These are phyloP conservation scores for Urophycis tenuis DNA, from an alignment of 2,797 vertebrate species.

Conservation along the genomic window DNA sequence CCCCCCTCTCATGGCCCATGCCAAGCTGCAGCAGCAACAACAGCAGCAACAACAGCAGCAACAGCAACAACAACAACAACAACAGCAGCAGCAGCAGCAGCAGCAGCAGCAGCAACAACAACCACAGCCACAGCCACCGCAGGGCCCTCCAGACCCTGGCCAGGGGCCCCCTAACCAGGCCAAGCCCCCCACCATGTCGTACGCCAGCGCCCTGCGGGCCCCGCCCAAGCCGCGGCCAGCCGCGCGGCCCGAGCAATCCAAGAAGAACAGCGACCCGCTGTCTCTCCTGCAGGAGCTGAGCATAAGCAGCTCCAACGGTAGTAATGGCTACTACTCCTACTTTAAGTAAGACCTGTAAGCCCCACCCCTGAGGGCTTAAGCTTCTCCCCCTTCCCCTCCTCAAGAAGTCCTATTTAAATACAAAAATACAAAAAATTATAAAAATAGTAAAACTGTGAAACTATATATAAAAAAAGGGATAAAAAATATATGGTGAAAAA, in stretches of 20 bases:
- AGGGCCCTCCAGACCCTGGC: conserved; percentile 80
- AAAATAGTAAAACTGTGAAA: conserved; percentile 36
- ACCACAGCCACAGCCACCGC: conserved; percentile 34
- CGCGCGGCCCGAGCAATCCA: conserved; percentile 86
- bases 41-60: conserved; percentile 66
- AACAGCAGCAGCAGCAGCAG: conserved; percentile 68
- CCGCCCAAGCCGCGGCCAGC: conserved; percentile 90
- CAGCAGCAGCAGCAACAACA: conserved; percentile 43
- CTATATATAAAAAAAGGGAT: conserved; percentile 29
- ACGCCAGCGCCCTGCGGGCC: conserved; percentile 93
- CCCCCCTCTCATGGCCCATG: conserved; percentile 92
- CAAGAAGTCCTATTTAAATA: conserved; percentile 25
- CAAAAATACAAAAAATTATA: conserved; percentile 40
- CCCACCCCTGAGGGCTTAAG: neutral
- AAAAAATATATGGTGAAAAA: conserved; percentile 59
- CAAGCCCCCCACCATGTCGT: conserved; percentile 96
- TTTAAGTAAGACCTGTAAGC: conserved; percentile 81
- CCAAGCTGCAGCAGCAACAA: conserved; percentile 66
- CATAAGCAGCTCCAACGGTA: conserved; percentile 97
- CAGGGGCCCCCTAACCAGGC: conserved; percentile 68
- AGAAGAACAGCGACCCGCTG: conserved; percentile 97
- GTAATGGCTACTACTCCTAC: conserved; percentile 99
- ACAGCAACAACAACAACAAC: conserved; percentile 14
- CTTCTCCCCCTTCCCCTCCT: conserved; percentile 28
- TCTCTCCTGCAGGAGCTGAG: conserved; percentile 98